Evolutionary conservation across 1,140 invertebrate species (phyloP), one percentile per base, ranked within the genome.

Genomic region (Meloidogyne floridensis): DNA sequence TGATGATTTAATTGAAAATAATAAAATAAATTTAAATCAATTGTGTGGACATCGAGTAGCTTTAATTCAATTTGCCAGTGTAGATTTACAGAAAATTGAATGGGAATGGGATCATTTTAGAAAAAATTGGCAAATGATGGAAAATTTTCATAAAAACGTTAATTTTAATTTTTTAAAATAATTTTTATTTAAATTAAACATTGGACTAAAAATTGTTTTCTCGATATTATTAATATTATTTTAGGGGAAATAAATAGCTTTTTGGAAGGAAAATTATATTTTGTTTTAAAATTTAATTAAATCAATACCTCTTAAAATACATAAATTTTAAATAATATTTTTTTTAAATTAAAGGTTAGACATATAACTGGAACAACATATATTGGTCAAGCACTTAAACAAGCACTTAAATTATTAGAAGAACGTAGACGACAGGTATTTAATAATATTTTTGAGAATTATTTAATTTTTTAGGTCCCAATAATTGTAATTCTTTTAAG

Each of bases 351-450:
- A 18, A 51, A 85, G 77, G 74, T 88, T 32, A 84, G 85, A 15
- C 75, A 77, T 56, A 70, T 86, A 70, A 86, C 84, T 75, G 87
- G 87, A 20, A 88, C 87, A n/a, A 88, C 87, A 2, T 89, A 86
- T 71, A 88, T 88, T 73, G 87, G 87, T 20, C 81, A 84, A 20
- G 87, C 87, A n/a, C 71, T 88, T 54, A 54, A 84, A 69, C 83
- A 80, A 71, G 86, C 87, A 42, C 72, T 74, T 13, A 71, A 78
- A 47, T 53, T 89, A 15, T 71, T 88, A 56, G 83, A 87, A 47
- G 74, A 65, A 7, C 81, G 87, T 13, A 82, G 87, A 11, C 74
- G 69, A 32, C 80, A 70, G 18, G 76, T 69, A 71, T 47, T n/a
- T 13, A 15, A 76, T 15, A 4, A 18, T 42, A 20, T 69, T 56